phyloP scores from a whole-genome alignment of 2,113 vertebrate genomes.

The Hydrolagus affinis region DNA sequence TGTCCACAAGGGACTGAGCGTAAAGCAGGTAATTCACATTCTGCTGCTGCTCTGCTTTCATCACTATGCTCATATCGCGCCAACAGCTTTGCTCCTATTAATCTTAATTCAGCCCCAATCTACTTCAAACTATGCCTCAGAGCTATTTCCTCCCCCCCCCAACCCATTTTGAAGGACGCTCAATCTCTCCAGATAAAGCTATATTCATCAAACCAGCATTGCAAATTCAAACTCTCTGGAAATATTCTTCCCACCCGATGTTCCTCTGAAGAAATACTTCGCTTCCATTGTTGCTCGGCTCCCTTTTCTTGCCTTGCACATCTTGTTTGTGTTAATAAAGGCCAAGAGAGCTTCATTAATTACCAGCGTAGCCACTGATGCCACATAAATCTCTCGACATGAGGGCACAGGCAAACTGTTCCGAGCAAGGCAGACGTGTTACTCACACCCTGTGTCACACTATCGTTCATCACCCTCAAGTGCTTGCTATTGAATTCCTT shows the following conservation, averaged over 20 bases:
- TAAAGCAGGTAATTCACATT: slow-evolving; percentile 42
- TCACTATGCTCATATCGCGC: slow-evolving; percentile 41
- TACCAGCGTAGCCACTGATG: slow-evolving; percentile 40
- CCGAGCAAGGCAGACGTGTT: slow-evolving; percentile 62
- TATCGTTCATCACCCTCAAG: slow-evolving; percentile 59
- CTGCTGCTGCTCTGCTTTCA: slow-evolving; percentile 40
- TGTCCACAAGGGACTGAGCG: slow-evolving; percentile 33
- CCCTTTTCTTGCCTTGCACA: slow-evolving; percentile 31
- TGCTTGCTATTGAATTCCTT: slow-evolving; percentile 53
- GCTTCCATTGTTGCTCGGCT: slow-evolving; percentile 15
- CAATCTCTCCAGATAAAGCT: slow-evolving; percentile 42
- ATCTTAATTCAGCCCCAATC: slow-evolving; percentile 51
- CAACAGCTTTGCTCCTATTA: slow-evolving; percentile 42
- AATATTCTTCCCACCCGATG: slow-evolving; percentile 33
- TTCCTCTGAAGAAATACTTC: slow-evolving; percentile 37
- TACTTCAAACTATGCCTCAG: slow-evolving; percentile 43
- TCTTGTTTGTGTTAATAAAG: slow-evolving; percentile 41
- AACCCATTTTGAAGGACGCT: slow-evolving; percentile 43
- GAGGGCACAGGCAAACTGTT: slow-evolving; percentile 58
- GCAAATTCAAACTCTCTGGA: slow-evolving; percentile 38
- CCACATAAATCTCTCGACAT: slow-evolving; percentile 41
- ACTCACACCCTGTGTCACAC: slow-evolving; percentile 58
- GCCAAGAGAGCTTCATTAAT: slow-evolving; percentile 55
- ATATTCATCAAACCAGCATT: slow-evolving; percentile 44
- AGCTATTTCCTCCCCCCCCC: slow-evolving; percentile 44